Conservation (phyloP, 2,113 vertebrate species). For the Lynx canadensis region DNA sequence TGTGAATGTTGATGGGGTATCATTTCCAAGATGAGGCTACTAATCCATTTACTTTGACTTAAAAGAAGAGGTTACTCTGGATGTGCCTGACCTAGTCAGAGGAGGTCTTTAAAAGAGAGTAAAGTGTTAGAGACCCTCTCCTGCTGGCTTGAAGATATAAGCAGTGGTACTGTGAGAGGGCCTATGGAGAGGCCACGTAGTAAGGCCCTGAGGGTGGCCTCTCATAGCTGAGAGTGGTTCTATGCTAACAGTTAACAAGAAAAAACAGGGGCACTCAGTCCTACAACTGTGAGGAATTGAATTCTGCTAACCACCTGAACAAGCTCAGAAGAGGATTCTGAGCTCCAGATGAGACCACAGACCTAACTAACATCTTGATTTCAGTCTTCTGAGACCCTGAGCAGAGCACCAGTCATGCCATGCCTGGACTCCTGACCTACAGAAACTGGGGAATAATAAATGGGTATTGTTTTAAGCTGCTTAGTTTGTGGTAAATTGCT, state of each 20-base stretch:
- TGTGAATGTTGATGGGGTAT: neutral
- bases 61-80: neutral
- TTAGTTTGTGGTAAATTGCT: constrained; percentile 12
- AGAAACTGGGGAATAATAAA: neutral
- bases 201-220: neutral
- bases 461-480: neutral
- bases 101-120: neutral
- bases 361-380: neutral
- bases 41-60: neutral
- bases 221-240: neutral
- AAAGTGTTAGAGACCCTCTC: neutral
- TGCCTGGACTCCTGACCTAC: neutral
- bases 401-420: neutral
- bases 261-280: neutral
- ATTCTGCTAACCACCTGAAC: neutral
- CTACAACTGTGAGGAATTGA: neutral
- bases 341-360: neutral
- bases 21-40: neutral
- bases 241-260: neutral
- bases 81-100: neutral
- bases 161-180: neutral
- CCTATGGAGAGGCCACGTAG: neutral
- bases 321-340: neutral
- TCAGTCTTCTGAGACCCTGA: neutral
- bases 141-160: constrained; percentile 18